Base-by-base conservation (phyloP, 2,113 vertebrate genomes). In the Lichenostomus cassidix region DNA sequence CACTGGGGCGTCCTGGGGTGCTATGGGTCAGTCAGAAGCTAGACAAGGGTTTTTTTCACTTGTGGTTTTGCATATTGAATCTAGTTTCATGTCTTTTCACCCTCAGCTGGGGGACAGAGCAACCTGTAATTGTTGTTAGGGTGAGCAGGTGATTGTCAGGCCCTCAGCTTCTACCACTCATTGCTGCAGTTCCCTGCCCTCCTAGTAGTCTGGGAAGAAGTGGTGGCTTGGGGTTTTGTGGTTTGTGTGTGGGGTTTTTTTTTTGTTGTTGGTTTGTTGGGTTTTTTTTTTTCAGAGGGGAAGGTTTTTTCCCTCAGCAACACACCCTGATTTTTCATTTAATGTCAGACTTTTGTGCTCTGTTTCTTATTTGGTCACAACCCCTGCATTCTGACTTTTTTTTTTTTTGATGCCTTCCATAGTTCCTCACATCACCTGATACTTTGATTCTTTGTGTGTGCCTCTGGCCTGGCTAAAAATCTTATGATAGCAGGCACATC, bases 1-100 rank as follows among this genome's bases (percentile, higher is more conserved):
- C 28, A 20, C 42, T 63, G 11, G 7, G 65, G 18, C 69, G 1
- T 19, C 16, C 13, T 59, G 50, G 20, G 27, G 20, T 60, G 25
- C 29, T 25, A 13, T 15, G 19, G 25, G 41, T 37, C 73, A 60
- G 19, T 20, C n/a, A 31, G 58, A 41, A 71, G 25, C 52, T n/a
- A 47, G 1, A 10, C 3, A 0, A 2, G 17, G 3, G 0, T 2
- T 71, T 49, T 73, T n/a, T 31, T 39, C 42, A 47, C 14, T 46
- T 37, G 18, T 6, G 7, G 41, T 76, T 80, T 70, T 65, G 29
- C 27, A 25, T 8, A 18, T 15, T 44, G 15, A 71, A 47, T 31
- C 7, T n/a, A 47, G 29, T 52, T 42, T 80, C 7, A 3, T 25
- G 29, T 33, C 41, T 37, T 31, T 65, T 56, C 8, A 70, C 29